phyloP scores from a whole-genome alignment of 2,888 invertebrate species.

The Drosophila subsilvestris region DNA sequence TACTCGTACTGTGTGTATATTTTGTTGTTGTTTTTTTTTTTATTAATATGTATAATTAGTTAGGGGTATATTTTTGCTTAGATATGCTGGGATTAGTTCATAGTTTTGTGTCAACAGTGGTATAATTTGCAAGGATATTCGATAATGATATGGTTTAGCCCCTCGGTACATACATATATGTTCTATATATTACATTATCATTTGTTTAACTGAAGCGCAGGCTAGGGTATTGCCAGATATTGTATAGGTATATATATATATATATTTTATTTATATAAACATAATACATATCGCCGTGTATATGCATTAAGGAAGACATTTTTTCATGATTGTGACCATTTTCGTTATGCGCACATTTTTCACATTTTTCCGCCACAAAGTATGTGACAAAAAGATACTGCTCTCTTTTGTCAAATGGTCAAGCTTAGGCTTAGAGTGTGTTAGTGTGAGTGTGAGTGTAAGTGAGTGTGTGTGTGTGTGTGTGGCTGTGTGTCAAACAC shows the following conservation, averaged over 20 bases:
- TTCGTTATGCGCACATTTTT: constrained; percentile 54
- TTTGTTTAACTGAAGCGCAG: constrained; percentile 71
- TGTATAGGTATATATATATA: constrained; percentile 35
- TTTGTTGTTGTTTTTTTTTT: constrained; percentile 36
- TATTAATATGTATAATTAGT: constrained; percentile 47
- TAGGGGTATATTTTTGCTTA: constrained; percentile 44
- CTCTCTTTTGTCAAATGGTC: constrained; percentile 53
- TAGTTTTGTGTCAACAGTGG: constrained; percentile 67
- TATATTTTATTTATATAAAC: constrained; percentile 49
- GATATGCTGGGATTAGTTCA: constrained; percentile 51
- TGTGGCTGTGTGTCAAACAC: constrained; percentile 31
- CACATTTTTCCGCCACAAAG: constrained; percentile 24
- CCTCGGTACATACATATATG: constrained; percentile 24
- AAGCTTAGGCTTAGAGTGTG: constrained; percentile 66
- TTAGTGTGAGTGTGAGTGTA: constrained; percentile 19
- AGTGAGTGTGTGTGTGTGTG: constrained; percentile 46
- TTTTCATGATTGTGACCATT: constrained; percentile 78
- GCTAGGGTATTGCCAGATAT: constrained; percentile 55
- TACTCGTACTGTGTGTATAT: constrained; percentile 33
- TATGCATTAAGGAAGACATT: constrained; percentile 80
- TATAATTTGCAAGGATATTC: constrained; percentile 59
- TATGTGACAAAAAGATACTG: constrained; percentile 23
- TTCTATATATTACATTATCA: constrained; percentile 34
- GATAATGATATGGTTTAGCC: constrained; percentile 43
- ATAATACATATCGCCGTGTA: constrained; percentile 74